Percentiles rank a stretch among this genome's conserved stretches.
These are phyloP conservation scores for Ryuthela nishihirai DNA, from an alignment of 2,888 invertebrate genomes.

Conservation along the genomic window DNA sequence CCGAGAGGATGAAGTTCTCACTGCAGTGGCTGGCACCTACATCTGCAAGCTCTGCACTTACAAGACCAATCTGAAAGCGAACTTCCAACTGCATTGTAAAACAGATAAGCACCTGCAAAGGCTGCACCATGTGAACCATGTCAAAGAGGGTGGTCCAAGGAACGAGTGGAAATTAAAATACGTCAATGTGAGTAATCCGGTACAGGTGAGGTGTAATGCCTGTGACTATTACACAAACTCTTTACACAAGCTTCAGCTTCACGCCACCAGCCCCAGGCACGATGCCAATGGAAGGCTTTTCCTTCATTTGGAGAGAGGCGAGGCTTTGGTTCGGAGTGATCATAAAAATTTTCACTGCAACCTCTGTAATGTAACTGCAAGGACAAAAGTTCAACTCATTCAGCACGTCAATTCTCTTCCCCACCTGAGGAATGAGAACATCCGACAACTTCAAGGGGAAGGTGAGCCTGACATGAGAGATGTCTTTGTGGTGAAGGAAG, in stretches of 20 bases:
- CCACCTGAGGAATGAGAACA: slow-evolving; percentile 89
- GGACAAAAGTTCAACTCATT: slow-evolving; percentile 76
- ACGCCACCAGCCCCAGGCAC: slow-evolving; percentile 84
- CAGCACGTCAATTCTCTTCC: slow-evolving; percentile 75
- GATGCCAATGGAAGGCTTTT: slow-evolving; percentile 80
- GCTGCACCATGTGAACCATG: slow-evolving; percentile 96
- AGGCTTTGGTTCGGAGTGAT: slow-evolving; percentile 44
- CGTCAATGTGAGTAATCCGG: slow-evolving; percentile 73
- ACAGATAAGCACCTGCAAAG: slow-evolving; percentile 98
- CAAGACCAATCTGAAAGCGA: slow-evolving; percentile 97
- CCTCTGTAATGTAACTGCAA: slow-evolving; percentile 78
- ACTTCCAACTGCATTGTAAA: slow-evolving; percentile 98
- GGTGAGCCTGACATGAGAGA: slow-evolving; percentile 40
- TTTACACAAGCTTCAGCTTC: slow-evolving; percentile 89
- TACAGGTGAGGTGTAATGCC: slow-evolving; percentile 91
- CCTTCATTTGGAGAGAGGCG: slow-evolving; percentile 71
- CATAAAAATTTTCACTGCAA: slow-evolving; percentile 66
- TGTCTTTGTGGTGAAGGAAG: slow-evolving; percentile 41
- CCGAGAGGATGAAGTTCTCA: slow-evolving; percentile 78
- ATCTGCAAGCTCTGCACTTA: slow-evolving; percentile 97
- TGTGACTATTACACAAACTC: slow-evolving; percentile 98
- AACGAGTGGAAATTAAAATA: slow-evolving; percentile 92
- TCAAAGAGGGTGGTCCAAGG: slow-evolving; percentile 87
- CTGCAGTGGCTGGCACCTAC: slow-evolving; percentile 84
- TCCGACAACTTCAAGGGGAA: slow-evolving; percentile 71